Base-by-base conservation (phyloP, 2,888 invertebrate species). In the Netelia inedita region DNA sequence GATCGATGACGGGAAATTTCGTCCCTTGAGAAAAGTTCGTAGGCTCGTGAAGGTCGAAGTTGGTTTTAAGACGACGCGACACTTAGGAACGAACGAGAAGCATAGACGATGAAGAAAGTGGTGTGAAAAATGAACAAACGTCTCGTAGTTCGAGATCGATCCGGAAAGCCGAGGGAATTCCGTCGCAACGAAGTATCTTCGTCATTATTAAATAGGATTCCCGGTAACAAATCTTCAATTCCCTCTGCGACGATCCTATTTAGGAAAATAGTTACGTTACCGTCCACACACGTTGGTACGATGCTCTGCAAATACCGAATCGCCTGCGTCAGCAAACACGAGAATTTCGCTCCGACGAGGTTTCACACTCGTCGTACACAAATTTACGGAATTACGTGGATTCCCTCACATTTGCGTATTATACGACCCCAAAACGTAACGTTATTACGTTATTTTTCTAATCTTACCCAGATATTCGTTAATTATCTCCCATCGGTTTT, bases 191-290 rank as follows among this genome's bases (percentile, higher is more conserved):
- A 0, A 35, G 5, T 35, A 35, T 6, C 35, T 16, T 78, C 78
- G 59, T 78, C 59, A 68, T 59, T 46, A 78, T 78, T 78, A 78
- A 78, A 78, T 78, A n/a, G 68, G 78, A 69, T 78, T 69, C 35
- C 35, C 35, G 6, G 35, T 35, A 35, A 35, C 35, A 35, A 35
- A 35, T 35, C 35, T 35, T 35, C 35, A 35, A 35, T 35, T 35
- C 35, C 46, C 43, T 14, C 14, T 66, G 11, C 66, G 46, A 66
- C 41, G 43, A 6, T 46, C 11, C 46, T 46, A 43, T 43, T 35
- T 35, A 35, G 55, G 9, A 55, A 55, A 55, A n/a, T 8, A 16
- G 23, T 41, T 63, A 65, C 57, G 65, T 66, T 57, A 11, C 5
- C 10, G 61, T 14, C 21, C 19, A 66, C 46, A 66, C 46, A 50